Evolutionary conservation across 1,140 invertebrate genomes (phyloP), one percentile per base, ranked within the genome.

Genomic region (Whitmania pigra): DNA sequence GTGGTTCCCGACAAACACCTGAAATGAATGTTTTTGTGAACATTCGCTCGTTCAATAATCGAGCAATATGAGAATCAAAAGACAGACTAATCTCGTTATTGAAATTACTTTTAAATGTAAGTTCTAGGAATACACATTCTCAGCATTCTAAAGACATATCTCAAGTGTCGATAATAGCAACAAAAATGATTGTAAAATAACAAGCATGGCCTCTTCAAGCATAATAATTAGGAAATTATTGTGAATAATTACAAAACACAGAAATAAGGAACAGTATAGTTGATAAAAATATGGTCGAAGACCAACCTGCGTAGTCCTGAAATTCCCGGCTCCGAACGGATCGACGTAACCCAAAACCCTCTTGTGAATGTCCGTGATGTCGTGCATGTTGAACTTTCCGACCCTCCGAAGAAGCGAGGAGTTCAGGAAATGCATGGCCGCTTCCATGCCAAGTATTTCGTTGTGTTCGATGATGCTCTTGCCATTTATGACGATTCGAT

Each of bases 381-480:
- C 92, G 70, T 90, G 86, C 55, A 94, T 82, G 6, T 86, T 87
- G 22, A 94, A 88, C 71, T 83, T 83, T 53, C 90, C 86, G 60
- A 89, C 84, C 63, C 75, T 73, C 27, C 78, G 78, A 20, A 94
- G 84, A 60, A 96, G 84, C 73, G 90, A 92, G n/a, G 88, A 88
- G 82, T 98, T 98, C 17, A 98, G 89, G 80, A 90, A 98, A 77
- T 93, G 92, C 85, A 98, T 88, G 3, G 95, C 95, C 36, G 92
- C 87, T 84, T 98, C 94, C 78, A 98, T 76, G 40, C 82, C 82
- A 55, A 83, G 74, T 20, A 83, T 80, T 84, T 98, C 95, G 85
- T 97, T 97, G 79, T 98, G 94, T 79, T 98, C 94, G 73, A 92
- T 86, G 43, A 98, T 88, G 80, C 91, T 94, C 74, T 97, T 97